These are phyloP conservation scores for Idaea biselata DNA, from an alignment of 2,888 invertebrate genomes.

Conservation along the genomic window DNA sequence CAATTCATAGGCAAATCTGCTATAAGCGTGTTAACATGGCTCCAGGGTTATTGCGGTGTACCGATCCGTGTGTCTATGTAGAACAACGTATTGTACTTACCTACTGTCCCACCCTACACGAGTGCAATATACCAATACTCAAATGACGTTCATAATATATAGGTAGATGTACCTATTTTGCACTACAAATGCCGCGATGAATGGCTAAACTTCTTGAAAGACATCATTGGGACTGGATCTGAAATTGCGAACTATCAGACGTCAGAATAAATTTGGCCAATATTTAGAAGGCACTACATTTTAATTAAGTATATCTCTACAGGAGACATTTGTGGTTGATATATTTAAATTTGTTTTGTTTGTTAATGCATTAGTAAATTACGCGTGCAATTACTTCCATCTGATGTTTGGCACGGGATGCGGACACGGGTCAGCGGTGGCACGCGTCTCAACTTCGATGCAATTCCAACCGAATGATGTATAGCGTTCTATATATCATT, in stretches of 20 bases:
- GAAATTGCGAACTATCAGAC: too few species aligned
- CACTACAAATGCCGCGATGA: conserved; percentile 24
- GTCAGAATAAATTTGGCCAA: too few species aligned
- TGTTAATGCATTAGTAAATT: conserved; percentile 61
- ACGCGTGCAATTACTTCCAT: conserved; percentile 68
- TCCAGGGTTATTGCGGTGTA: conserved; percentile 66
- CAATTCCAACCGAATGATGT: conserved; percentile 50
- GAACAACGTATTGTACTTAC: conserved; percentile 31
- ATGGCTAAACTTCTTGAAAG: conserved; percentile 41
- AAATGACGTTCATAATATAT: not conserved
- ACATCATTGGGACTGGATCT: conserved; percentile 50
- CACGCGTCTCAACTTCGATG: conserved; percentile 42
- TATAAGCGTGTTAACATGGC: conserved; percentile 73
- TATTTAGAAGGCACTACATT: conserved; percentile 27
- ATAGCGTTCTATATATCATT: conserved; percentile 69
- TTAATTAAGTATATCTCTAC: conserved; percentile 31
- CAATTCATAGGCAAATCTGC: conserved; percentile 75
- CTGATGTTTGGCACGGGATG: conserved; percentile 65
- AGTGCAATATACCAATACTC: not conserved
- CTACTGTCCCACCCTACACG: conserved; percentile 26
- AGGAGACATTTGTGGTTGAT: conserved; percentile 15
- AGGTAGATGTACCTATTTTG: conserved; percentile 16
- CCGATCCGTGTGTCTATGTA: conserved; percentile 49
- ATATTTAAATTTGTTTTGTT: conserved; percentile 7
- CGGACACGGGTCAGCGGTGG: conserved; percentile 58